Conservation (phyloP, 2,113 vertebrate species). For the Microtus richardsoni region DNA sequence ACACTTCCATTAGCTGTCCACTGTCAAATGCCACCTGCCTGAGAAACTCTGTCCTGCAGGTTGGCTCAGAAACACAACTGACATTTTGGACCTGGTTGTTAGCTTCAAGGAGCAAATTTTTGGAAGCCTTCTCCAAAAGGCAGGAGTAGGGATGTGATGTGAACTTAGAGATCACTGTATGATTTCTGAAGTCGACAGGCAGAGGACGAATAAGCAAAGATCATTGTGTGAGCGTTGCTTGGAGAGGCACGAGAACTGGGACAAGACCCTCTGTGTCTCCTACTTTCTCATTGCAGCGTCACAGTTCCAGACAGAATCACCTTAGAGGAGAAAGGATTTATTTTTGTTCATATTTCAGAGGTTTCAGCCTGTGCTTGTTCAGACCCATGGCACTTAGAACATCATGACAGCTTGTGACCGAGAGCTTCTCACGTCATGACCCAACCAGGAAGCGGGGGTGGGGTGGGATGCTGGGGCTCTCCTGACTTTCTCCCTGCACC, state of each 20-base stretch:
- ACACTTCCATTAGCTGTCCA: background rate
- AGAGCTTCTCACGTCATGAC: background rate
- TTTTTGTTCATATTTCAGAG: background rate
- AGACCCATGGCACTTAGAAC: background rate
- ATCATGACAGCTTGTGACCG: no score
- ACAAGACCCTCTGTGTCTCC: no score
- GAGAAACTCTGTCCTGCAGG: background rate
- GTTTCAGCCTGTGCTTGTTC: background rate
- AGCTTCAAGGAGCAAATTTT: constrained; percentile 1
- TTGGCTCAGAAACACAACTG: background rate
- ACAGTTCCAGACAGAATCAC: background rate
- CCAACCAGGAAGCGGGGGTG: background rate
- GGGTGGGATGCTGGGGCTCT: background rate
- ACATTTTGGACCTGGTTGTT: background rate
- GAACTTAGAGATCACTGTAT: background rate
- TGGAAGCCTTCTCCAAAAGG: background rate
- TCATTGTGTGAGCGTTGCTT: background rate
- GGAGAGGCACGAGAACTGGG: background rate
- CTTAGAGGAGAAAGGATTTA: background rate
- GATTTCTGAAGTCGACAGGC: background rate
- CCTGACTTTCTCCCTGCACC: background rate
- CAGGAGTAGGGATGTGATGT: background rate
- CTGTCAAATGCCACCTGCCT: background rate
- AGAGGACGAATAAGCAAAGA: background rate
- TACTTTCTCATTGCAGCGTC: background rate